Evolutionary conservation across 2,113 vertebrate species (phyloP), one percentile per base, ranked within the genome.

Genomic region (Poeciliopsis retropinna): DNA sequence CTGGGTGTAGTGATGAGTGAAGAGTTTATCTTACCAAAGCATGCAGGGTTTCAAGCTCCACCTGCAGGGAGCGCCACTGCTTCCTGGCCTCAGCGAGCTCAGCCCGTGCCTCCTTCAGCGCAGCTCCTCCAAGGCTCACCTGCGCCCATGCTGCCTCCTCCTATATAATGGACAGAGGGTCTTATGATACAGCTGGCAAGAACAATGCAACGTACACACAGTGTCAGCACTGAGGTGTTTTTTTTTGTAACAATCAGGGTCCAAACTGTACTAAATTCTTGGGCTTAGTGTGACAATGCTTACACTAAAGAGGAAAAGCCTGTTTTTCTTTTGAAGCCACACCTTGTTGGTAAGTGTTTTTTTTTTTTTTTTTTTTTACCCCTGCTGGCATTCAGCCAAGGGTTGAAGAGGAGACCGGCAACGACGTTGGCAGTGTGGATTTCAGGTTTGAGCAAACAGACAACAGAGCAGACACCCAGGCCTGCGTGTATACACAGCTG

Each of bases 1-100:
- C 19, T 5, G 47, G 61, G 34, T 60, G 27, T 15, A 15, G 25
- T 44, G 63, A 63, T 7, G n/a, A 22, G 51, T 29, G 30, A 41
- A 13, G 51, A 14, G 22, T 32, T 77, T 74, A 47, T 62, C 95
- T 95, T 85, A 99, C 98, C 96, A 98, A 83, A 7, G 96, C 97
- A 0, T 97, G 96, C 31, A 99, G 94, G 31, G 98, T 97, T 75
- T 97, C 96, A 0, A 98, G 98, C 94, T 99, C 98, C 1, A 95
- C 94, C 93, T 99, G 97, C 79, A 99, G 95, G 31, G 94, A 94
- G 79, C 97, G 95, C 97, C 97, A 99, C 86, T 96, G 96, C 70
- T 94, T 94, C 3, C 96, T 92, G 14, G 96, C 98, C 86, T 99
- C 96, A 0, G 94, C 92, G 5, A 99, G 94, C 39, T 98, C 97